Evolutionary conservation across 2,797 vertebrate species (phyloP).

Genomic region (Rhinella marina): DNA sequence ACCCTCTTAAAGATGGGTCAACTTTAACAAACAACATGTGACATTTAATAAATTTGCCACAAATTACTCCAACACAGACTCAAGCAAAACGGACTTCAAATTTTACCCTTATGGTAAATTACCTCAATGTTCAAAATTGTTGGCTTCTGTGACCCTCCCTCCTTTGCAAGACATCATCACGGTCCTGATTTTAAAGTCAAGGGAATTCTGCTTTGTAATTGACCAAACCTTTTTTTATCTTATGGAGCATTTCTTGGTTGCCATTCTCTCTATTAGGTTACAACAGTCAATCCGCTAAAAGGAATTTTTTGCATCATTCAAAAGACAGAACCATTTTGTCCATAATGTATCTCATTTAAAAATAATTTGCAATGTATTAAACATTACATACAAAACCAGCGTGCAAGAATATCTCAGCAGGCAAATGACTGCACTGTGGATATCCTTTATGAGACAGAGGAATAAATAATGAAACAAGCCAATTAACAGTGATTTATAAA

Average conservation of each 20-base stretch:
- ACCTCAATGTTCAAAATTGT: neutral
- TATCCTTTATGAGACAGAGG: slow-evolving; percentile 13
- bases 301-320: neutral
- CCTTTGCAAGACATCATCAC: neutral
- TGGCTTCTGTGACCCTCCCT: neutral
- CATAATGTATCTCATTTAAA: neutral
- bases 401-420: slow-evolving; percentile 8
- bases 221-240: neutral
- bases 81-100: too few relatives aligned
- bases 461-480: slow-evolving; percentile 29
- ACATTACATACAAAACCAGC: neutral
- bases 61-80: too few relatives aligned
- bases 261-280: neutral
- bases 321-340: neutral
- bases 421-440: neutral
- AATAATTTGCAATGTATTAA: neutral
- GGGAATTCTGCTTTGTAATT: neutral
- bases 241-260: neutral
- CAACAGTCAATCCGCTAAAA: neutral
- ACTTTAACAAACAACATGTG: too few relatives aligned
- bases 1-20: too few relatives aligned
- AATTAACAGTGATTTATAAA: slow-evolving; percentile 25
- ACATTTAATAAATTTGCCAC: too few relatives aligned
- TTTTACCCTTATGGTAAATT: too few relatives aligned
- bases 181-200: neutral